These are phyloP conservation scores for Halocynthia aurantium DNA, from an alignment of 23 tunicate genomes.

Conservation along the genomic window DNA sequence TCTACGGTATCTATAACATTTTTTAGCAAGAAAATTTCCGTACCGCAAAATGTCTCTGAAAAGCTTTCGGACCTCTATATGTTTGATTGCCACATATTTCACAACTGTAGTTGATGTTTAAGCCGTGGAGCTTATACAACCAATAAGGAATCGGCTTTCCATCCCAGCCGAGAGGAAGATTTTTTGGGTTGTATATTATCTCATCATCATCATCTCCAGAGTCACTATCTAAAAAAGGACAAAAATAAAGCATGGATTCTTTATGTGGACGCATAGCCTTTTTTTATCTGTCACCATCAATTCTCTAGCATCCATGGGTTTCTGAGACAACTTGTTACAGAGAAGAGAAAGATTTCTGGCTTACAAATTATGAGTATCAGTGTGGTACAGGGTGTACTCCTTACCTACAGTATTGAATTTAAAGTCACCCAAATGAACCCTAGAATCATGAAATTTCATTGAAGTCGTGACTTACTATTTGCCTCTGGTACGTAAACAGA, in stretches of 20 bases:
- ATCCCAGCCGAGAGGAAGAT: conserved; percentile 98
- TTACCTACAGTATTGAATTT: no score
- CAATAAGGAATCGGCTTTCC: conserved; percentile 99
- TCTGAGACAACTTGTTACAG: neutral
- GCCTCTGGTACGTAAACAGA: no score
- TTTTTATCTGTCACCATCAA: no score
- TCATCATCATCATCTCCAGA: conserved; percentile 97
- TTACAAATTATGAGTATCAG: no score
- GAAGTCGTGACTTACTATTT: no score
- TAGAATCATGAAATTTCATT: no score
- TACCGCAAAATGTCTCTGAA: conserved; percentile 83
- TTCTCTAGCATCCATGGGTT: no score
- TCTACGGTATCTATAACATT: neutral
- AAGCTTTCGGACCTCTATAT: conserved; percentile 97
- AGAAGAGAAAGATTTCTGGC: no score
- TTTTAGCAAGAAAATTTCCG: neutral
- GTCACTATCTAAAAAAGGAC: conserved; percentile 46
- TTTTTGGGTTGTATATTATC: conserved; percentile 94
- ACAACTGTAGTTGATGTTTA: conserved; percentile 93
- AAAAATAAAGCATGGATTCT: neutral
- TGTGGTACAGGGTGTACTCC: no score
- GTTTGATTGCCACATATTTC: conserved; percentile 98
- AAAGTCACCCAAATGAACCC: no score
- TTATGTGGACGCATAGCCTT: no score
- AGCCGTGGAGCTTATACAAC: conserved; percentile 96